These are phyloP conservation scores for Malurus cyaneus DNA, from an alignment of 2,113 vertebrate species.

Conservation along the genomic window DNA sequence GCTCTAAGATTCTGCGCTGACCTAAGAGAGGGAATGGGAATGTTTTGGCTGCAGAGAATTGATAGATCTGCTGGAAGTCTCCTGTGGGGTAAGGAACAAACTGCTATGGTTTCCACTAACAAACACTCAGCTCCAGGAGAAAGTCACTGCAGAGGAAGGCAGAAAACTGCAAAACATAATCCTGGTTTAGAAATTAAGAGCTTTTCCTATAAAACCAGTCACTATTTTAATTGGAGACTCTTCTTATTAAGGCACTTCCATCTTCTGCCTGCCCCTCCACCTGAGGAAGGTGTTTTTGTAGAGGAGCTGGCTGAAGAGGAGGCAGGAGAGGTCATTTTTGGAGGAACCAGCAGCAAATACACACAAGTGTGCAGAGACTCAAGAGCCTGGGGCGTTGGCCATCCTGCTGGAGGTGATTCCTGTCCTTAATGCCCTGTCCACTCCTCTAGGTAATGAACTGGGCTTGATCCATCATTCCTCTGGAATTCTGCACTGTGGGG, in stretches of 20 bases:
- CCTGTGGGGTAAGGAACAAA: not conserved
- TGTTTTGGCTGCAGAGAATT: not conserved
- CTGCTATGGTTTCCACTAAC: not conserved
- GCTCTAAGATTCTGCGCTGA: not conserved
- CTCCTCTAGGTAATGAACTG: not conserved
- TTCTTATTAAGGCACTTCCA: not conserved
- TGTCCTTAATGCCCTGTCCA: not conserved
- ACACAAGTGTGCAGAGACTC: not conserved
- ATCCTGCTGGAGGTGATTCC: not conserved
- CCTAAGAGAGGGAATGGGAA: not conserved
- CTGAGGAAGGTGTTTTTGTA: not conserved
- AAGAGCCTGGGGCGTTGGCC: not conserved
- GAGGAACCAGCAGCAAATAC: not conserved
- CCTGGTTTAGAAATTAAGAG: not conserved
- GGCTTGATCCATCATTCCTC: not conserved
- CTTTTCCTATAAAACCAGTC: not conserved
- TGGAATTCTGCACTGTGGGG: accelerated
- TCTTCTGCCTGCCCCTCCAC: not conserved
- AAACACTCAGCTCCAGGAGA: not conserved
- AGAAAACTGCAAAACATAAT: not conserved
- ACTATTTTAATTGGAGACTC: not conserved
- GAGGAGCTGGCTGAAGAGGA: not conserved
- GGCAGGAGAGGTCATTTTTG: not conserved
- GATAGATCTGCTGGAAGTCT: not conserved
- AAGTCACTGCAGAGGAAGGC: not conserved